Percentiles rank a stretch among this genome's conserved stretches.
Conservation (phyloP, 2,888 invertebrate species). For the Campoplex capitator region DNA sequence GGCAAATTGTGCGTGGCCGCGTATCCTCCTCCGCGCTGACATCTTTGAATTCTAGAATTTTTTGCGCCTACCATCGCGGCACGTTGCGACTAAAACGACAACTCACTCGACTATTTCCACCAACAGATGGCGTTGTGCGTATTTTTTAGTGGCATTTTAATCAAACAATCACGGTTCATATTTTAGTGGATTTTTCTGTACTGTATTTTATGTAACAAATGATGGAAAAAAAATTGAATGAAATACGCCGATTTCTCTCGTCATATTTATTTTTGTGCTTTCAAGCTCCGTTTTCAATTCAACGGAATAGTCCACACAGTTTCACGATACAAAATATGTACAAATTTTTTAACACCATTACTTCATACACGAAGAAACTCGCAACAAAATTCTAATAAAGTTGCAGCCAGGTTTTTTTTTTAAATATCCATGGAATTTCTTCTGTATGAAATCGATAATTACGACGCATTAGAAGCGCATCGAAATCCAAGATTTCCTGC, state of each 20-base stretch:
- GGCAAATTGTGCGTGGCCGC: constrained; percentile 23
- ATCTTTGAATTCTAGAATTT: constrained; percentile 7
- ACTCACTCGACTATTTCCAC: background rate
- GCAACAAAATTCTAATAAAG: background rate
- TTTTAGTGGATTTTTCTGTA: too few relatives aligned
- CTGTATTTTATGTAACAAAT: too few relatives aligned
- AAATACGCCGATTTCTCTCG: too few relatives aligned
- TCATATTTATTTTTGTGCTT: background rate
- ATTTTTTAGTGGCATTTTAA: background rate
- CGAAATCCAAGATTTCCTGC: constrained; percentile 97
- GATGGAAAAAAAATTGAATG: too few relatives aligned
- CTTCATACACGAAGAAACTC: background rate
- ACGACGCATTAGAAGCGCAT: constrained; percentile 87
- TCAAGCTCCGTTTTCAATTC: background rate
- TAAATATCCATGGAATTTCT: background rate
- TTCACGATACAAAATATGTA: background rate
- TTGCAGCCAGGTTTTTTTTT: background rate
- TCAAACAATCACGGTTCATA: background rate
- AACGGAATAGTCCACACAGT: background rate
- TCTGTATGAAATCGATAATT: background rate
- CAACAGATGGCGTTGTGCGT: background rate
- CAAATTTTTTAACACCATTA: background rate
- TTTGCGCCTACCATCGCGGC: background rate
- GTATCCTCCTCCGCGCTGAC: constrained; percentile 12
- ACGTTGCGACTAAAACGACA: background rate